Percentiles rank a stretch among this genome's conserved stretches.
Conservation (phyloP, 1,140 invertebrate genomes). For the Aphis gossypii region DNA sequence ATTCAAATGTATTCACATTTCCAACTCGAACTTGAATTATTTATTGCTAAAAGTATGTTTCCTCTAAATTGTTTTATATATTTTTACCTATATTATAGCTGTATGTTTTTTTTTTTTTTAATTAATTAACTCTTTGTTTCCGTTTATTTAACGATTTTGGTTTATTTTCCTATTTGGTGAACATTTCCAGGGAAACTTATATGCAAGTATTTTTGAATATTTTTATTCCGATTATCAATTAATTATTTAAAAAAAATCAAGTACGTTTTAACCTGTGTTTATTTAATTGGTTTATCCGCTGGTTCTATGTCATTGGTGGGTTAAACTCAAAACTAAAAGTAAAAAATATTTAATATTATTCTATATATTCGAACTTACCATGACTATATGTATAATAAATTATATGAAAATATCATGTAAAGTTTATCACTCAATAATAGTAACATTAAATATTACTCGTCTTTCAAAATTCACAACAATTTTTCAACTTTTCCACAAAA, state of each 20-base stretch:
- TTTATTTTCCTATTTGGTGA: not conserved
- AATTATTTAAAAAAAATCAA: not conserved
- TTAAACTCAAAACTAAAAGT: not conserved
- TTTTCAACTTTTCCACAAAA: no score
- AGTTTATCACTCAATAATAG: no score
- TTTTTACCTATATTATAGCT: not conserved
- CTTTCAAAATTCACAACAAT: no score
- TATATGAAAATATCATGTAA: no score
- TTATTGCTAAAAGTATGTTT: not conserved
- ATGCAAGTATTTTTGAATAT: not conserved
- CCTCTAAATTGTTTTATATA: no score
- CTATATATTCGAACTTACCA: not conserved
- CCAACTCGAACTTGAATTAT: not conserved
- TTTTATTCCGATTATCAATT: not conserved
- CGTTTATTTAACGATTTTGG: not conserved
- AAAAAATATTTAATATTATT: not conserved
- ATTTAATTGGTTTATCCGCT: no score
- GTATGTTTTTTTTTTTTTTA: not conserved
- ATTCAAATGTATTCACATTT: not conserved
- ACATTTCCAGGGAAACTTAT: not conserved
- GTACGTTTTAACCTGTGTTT: no score
- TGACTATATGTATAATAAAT: not conserved
- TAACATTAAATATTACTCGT: no score
- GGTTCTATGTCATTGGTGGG: not conserved
- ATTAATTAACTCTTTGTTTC: not conserved